These are phyloP conservation scores for Tursiops truncatus DNA, from an alignment of 2,113 vertebrate species.

Conservation along the genomic window DNA sequence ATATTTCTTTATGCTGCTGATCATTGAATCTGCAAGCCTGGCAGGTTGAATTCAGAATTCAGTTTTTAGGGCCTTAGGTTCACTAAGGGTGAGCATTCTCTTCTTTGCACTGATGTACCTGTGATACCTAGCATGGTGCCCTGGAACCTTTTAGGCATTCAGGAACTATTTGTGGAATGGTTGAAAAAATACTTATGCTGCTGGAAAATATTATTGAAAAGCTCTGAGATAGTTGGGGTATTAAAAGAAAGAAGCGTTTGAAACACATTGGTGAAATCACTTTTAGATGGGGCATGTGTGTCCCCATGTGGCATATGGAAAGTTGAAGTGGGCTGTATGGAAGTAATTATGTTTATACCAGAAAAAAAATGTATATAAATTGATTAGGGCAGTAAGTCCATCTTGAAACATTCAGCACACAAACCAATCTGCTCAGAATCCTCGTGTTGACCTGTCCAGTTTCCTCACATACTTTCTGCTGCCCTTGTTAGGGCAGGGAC, in stretches of 20 bases:
- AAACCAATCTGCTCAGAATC: neutral
- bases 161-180: constrained; percentile 37
- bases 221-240: neutral
- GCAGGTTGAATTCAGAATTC: neutral
- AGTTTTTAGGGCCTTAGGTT: neutral
- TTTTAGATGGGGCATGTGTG: neutral
- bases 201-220: constrained; percentile 38
- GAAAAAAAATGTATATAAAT: neutral
- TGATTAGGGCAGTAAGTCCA: neutral
- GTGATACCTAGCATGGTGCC: neutral
- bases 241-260: neutral
- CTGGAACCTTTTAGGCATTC: neutral
- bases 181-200: neutral
- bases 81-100: neutral
- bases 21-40: neutral
- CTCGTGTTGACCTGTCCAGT: constrained; percentile 15
- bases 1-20: neutral
- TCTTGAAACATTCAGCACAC: constrained; percentile 21
- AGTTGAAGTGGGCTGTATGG: neutral
- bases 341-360: constrained; percentile 47
- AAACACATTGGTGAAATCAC: constrained; percentile 23
- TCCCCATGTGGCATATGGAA: neutral
- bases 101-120: neutral
- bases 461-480: neutral
- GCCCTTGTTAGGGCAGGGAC: neutral